Evolutionary conservation across 2,888 invertebrate species (phyloP).

Genomic region (Fabriciana adippe): DNA sequence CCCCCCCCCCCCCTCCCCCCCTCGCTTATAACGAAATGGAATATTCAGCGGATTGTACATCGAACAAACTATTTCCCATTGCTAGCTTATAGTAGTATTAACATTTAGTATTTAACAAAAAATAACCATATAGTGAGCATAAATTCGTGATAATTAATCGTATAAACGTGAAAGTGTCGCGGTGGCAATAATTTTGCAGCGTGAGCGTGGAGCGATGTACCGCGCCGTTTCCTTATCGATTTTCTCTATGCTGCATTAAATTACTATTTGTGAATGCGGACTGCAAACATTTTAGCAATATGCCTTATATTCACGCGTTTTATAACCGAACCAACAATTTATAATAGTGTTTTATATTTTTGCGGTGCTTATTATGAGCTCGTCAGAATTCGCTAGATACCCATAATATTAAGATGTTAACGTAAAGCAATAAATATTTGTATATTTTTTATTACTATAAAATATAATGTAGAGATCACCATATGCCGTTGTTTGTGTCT

Average conservation of each 20-base stretch:
- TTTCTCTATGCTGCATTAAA: slow-evolving; percentile 80
- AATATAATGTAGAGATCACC: slow-evolving; percentile 45
- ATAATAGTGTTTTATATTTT: slow-evolving; percentile 36
- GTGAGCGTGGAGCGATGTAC: slow-evolving; percentile 63
- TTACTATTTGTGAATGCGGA: slow-evolving; percentile 72
- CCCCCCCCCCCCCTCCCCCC: slow-evolving; percentile 49
- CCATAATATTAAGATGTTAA: slow-evolving; percentile 33
- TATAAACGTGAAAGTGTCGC: slow-evolving; percentile 56
- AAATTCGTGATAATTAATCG: slow-evolving; percentile 47
- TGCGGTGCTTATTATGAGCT: slow-evolving; percentile 34
- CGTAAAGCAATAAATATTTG: slow-evolving; percentile 40
- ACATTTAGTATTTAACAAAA: slow-evolving; percentile 36
- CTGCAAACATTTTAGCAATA: slow-evolving; percentile 62
- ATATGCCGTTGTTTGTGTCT: slow-evolving; percentile 70
- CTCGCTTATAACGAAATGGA: slow-evolving; percentile 45
- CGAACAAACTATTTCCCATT: slow-evolving; percentile 44
- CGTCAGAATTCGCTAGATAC: slow-evolving; percentile 28
- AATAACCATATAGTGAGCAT: slow-evolving; percentile 30
- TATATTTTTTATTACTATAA: slow-evolving; percentile 43
- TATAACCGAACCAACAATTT: slow-evolving; percentile 45
- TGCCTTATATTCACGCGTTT: slow-evolving; percentile 55
- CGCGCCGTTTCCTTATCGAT: slow-evolving; percentile 78
- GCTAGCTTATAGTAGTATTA: slow-evolving; percentile 34
- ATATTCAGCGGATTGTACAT: slow-evolving; percentile 54
- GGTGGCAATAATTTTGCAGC: slow-evolving; percentile 56